Base-by-base conservation (phyloP, 2,113 vertebrate species). In the Cacatua alba region DNA sequence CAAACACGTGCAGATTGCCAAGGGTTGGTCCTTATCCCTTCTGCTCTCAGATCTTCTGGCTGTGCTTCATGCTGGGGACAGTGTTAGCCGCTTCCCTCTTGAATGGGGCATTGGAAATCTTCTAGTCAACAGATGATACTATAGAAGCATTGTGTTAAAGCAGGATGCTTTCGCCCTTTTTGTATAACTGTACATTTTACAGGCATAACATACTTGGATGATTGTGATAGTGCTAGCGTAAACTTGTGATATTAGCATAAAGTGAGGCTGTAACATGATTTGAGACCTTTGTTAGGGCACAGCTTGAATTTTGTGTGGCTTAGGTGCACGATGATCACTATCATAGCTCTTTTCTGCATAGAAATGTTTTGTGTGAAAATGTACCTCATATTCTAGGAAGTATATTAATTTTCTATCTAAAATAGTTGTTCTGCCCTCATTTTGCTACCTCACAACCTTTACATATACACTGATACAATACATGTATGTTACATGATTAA, bases 1-100 rank as follows among this genome's bases (percentile, higher is more conserved):
- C 46, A 90, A 57, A 75, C 0, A 2, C 0, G 0, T 39, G 29
- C 6, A 11, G 24, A 8, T 41, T 84, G 51, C 68, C 29, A 31
- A 23, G 35, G n/a, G 37, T 67, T 44, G 60, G 26, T 55, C 65
- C 23, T 85, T 52, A 23, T 80, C 43, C 16, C 33, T 82, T 53
- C 21, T 65, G 62, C 48, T 80, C n/a, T 59, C 59, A 12, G 8
- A 72, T 28, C 44, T 74, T 31, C 63, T 28, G 59, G 24, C 70
- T 75, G 3, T 53, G 39, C 35, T 88, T 72, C 29, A 7, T 48
- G 59, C 68, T 67, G 64, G 41, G 20, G 24, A 48, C 35, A 83
- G 28, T 16, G 28, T 49, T 51, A 74, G 24, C 19, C 24, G 14
- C 37, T 92, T 82, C 20, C 12, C 7, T 19, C 55, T 83, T 43